Conservation (phyloP, 2,113 vertebrate species). For the Grammomys surdaster region DNA sequence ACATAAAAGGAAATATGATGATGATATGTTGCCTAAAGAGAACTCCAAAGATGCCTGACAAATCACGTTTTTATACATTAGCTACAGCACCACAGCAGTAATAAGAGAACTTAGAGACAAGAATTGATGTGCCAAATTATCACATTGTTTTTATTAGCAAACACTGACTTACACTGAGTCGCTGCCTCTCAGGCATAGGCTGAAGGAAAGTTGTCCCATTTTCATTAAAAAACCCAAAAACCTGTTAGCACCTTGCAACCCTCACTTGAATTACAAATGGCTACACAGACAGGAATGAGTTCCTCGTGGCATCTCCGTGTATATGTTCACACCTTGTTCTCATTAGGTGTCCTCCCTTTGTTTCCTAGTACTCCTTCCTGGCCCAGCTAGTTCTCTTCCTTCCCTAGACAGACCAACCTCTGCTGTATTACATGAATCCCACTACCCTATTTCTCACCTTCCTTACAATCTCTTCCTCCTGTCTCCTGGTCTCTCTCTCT, state of each 20-base stretch:
- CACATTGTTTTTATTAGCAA: background rate
- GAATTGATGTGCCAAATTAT: background rate
- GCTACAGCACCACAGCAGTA: background rate
- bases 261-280: background rate
- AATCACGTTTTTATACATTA: background rate
- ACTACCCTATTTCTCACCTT: background rate
- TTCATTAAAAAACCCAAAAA: background rate
- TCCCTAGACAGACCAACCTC: background rate
- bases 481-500: too few relatives aligned
- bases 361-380: background rate
- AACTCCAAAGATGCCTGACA: background rate
- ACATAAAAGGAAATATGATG: background rate
- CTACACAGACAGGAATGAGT: background rate
- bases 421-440: background rate
- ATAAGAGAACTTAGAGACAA: background rate
- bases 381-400: background rate
- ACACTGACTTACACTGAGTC: slow-evolving; percentile 37
- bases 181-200: background rate
- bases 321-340: background rate
- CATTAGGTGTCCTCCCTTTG: background rate
- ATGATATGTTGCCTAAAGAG: background rate
- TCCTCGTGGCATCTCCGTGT: background rate
- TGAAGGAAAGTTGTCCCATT: background rate
- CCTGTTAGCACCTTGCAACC: background rate
- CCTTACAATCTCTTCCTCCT: background rate